Conservation (phyloP, 2,797 vertebrate species). For the Erithacus rubecula region DNA sequence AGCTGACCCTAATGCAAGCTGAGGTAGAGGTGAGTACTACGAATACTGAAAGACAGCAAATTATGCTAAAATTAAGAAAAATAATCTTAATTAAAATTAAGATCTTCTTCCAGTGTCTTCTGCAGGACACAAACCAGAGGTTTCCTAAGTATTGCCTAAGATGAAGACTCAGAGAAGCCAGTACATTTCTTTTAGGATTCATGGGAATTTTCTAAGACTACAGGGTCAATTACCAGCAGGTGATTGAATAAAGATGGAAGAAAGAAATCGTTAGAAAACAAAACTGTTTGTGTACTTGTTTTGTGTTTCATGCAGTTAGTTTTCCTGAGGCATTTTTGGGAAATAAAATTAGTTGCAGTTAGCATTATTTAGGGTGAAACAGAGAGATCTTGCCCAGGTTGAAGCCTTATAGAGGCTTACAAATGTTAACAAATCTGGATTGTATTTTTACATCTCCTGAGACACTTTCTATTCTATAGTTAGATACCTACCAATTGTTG, state of each 20-base stretch:
- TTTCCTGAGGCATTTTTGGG: not conserved
- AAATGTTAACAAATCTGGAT: slow-evolving; percentile 33
- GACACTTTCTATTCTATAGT: slow-evolving; percentile 27
- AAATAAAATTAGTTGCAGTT: slow-evolving; percentile 9
- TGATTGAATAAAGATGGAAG: not conserved
- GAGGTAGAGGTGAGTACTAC: not conserved
- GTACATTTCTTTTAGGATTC: not conserved
- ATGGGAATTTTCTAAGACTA: not conserved
- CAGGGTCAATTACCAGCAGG: not conserved
- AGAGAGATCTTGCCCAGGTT: not conserved
- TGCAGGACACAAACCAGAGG: not conserved
- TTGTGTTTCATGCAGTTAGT: not conserved
- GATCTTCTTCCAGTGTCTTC: not conserved
- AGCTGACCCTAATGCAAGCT: not conserved
- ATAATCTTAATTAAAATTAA: not conserved
- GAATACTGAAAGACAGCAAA: not conserved
- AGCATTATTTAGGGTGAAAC: slow-evolving; percentile 2
- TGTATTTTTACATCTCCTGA: slow-evolving; percentile 30
- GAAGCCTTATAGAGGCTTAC: slow-evolving; percentile 1
- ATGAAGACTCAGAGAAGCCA: not conserved
- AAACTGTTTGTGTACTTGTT: not conserved
- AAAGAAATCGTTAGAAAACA: not conserved
- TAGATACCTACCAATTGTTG: slow-evolving; percentile 42
- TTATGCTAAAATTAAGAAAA: not conserved
- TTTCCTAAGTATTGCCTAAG: not conserved